Base-by-base conservation (phyloP, 2,113 vertebrate genomes). In the Hipposideros armiger region DNA sequence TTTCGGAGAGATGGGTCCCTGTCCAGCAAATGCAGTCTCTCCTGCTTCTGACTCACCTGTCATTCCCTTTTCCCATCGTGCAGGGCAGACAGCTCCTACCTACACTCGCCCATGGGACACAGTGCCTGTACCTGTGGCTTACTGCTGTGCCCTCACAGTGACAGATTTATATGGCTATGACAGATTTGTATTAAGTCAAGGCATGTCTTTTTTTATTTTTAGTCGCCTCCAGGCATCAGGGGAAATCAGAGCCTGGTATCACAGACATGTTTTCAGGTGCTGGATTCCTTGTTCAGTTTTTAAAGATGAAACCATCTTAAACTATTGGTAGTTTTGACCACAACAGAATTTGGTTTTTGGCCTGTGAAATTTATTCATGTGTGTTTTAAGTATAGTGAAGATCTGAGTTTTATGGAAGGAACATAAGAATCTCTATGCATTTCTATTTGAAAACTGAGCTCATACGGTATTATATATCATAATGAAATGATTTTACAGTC, bases 391-490 rank as follows among this genome's bases (percentile, higher is more conserved):
- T 56, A 40, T 92, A 11, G 17, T 52, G 28, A 40, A 47, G 62
- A n/a, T 50, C 16, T 10, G 9, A 45, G 30, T 66, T 78, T 85
- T 87, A 60, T 6, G 85, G 6, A 32, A 72, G 54, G 9, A 47
- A 80, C 30, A 69, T 62, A 56, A 52, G 40, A 54, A 74, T 40
- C n/a, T 73, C 40, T 66, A 30, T 56, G 8, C 6, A 40, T 50
- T 89, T 97, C 84, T 93, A 69, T 88, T 91, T 91, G 60, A 24
- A 88, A 54, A 83, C 24, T 58, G 30, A 85, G 40, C 26, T 90
- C 58, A 69, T 30, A 19, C 7, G 56, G 1, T 73, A 36, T 80
- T 80, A 67, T 28, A 20, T 91, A 36, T 62, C 24, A 60, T 88
- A 80, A 56, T 45, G 89, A 64, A 93, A 85, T 15, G 32, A 42